A percentile compares a stretch with the other conserved stretches of the same genome.
phyloP scores from a whole-genome alignment of 1,140 invertebrate species.

The Phymorhynchus buccinoides region DNA sequence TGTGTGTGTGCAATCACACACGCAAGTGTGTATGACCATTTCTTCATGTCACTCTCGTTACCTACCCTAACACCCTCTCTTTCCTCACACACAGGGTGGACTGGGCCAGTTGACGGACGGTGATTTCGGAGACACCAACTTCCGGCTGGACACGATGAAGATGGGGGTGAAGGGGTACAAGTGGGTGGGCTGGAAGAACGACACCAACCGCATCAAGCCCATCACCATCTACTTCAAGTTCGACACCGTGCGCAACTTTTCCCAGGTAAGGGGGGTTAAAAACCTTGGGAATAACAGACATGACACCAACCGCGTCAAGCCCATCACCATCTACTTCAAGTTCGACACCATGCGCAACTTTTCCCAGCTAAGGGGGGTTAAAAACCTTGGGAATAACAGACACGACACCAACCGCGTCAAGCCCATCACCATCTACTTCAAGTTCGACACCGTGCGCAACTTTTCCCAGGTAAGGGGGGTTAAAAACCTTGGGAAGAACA shows the following conservation, averaged over 20 bases:
- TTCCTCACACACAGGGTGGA: conserved; percentile 74
- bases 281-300: too few relatives aligned
- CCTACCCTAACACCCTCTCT: background rate
- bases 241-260: conserved; percentile 89
- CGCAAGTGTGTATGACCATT: too few relatives aligned
- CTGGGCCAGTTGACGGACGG: conserved; percentile 93
- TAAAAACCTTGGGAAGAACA: too few relatives aligned
- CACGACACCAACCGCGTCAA: conserved; percentile 80
- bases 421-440: conserved; percentile 78
- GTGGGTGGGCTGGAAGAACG: conserved; percentile 95
- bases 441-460: conserved; percentile 90
- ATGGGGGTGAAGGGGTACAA: conserved; percentile 82
- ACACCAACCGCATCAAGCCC: conserved; percentile 76
- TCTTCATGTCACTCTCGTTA: background rate
- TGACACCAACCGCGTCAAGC: conserved; percentile 76
- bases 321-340: conserved; percentile 80
- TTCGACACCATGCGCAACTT: conserved; percentile 92
- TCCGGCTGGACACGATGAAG: conserved; percentile 81
- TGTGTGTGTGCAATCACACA: too few relatives aligned
- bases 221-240: conserved; percentile 83
- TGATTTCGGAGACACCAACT: conserved; percentile 81
- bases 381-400: too few relatives aligned
- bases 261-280: conserved; percentile 55
- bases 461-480: conserved; percentile 77
- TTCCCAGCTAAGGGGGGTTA: conserved; percentile 70